These are phyloP conservation scores for Scelioninae gen. 2 DNA, from an alignment of 2,888 invertebrate species.

Conservation along the genomic window DNA sequence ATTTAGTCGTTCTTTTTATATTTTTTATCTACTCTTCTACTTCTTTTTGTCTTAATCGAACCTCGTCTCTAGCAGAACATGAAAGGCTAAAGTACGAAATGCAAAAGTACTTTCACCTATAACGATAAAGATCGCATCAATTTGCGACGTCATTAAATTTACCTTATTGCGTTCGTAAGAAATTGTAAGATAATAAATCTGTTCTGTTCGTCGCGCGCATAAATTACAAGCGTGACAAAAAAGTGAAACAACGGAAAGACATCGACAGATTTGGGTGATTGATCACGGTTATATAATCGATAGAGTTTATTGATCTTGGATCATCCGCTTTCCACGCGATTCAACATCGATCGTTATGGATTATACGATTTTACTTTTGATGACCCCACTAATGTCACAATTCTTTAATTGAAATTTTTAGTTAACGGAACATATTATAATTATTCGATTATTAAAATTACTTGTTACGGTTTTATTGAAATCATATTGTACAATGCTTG, in stretches of 20 bases:
- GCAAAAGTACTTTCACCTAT: conserved; percentile 21
- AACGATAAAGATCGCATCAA: conserved; percentile 10
- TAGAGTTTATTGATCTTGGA: conserved; percentile 52
- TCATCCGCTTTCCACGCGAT: no score
- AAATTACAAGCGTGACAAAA: conserved; percentile 11
- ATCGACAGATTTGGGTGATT: conserved; percentile 23
- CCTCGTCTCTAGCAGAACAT: neutral
- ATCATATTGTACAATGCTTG: no score
- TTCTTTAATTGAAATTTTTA: no score
- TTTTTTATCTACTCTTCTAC: no score
- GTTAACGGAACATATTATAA: no score
- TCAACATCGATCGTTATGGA: no score
- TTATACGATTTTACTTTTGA: no score
- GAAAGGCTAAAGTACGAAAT: neutral
- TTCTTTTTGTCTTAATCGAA: no score
- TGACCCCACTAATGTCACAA: no score
- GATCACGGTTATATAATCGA: conserved; percentile 47
- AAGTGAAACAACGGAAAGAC: conserved; percentile 4
- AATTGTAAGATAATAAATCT: neutral
- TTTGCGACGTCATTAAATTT: conserved; percentile 36
- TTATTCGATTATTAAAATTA: no score
- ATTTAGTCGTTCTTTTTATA: conserved; percentile 3
- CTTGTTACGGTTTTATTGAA: no score
- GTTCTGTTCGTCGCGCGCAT: conserved; percentile 5
- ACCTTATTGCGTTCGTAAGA: conserved; percentile 6